Conservation (phyloP, 2,797 vertebrate species). For the Babyrousa celebensis region DNA sequence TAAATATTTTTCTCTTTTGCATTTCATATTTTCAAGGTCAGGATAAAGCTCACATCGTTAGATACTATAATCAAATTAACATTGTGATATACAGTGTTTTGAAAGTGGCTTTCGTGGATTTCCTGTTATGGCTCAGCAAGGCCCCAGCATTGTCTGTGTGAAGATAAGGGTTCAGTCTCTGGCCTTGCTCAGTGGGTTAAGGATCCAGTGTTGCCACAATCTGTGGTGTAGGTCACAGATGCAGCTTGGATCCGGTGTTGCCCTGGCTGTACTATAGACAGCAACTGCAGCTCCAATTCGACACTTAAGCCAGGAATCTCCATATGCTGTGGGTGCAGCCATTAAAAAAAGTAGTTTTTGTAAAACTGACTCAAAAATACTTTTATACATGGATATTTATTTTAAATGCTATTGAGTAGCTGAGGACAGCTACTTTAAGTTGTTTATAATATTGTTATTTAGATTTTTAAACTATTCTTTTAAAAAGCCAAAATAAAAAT, state of each 20-base stretch:
- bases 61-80: slow-evolving; percentile 17
- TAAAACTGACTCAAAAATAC: slow-evolving; percentile 58
- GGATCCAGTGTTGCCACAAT: too few relatives aligned
- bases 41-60: not conserved
- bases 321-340: too few relatives aligned
- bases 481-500: not conserved
- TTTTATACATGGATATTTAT: not conserved
- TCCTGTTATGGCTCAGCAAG: not conserved
- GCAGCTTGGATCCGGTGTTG: too few relatives aligned
- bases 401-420: not conserved
- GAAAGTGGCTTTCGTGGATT: not conserved
- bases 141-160: too few relatives aligned
- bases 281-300: too few relatives aligned
- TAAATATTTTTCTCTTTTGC: not conserved
- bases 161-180: too few relatives aligned
- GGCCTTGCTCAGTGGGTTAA: too few relatives aligned
- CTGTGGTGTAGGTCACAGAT: too few relatives aligned
- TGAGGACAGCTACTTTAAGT: not conserved
- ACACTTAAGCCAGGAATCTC: too few relatives aligned
- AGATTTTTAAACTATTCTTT: slow-evolving; percentile 44
- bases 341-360: not conserved
- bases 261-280: too few relatives aligned
- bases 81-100: not conserved
- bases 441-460: slow-evolving; percentile 29
- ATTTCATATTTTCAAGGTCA: not conserved